Conservation (phyloP, 2,797 vertebrate genomes). For the Pipistrellus kuhlii region DNA sequence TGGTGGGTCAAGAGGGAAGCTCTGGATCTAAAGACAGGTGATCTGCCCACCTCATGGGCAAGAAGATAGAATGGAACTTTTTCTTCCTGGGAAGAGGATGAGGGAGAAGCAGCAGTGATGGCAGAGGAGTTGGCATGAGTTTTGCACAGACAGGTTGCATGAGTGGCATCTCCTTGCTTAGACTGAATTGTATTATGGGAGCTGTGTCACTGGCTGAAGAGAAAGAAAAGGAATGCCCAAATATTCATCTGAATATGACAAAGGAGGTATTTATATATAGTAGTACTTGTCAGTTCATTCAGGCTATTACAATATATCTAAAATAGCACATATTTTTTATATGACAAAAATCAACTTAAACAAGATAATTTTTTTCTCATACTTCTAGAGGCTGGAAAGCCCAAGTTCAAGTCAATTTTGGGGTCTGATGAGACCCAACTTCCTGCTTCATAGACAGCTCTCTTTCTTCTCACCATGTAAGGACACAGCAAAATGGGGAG, state of each 20-base stretch:
- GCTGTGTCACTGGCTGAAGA: background rate
- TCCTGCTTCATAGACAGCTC: background rate
- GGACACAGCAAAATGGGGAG: background rate
- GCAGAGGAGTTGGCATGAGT: background rate
- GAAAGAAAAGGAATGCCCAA: background rate
- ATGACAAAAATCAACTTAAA: background rate
- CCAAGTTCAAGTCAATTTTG: background rate
- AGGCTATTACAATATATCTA: background rate
- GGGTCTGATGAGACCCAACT: background rate
- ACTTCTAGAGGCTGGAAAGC: background rate
- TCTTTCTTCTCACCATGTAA: background rate
- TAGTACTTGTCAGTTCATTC: background rate
- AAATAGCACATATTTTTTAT: background rate
- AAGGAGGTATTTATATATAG: background rate
- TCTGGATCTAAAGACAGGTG: background rate
- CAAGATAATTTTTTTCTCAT: background rate
- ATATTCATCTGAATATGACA: background rate
- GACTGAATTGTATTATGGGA: background rate
- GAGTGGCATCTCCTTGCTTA: background rate
- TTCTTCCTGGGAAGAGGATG: background rate
- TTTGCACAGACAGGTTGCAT: background rate
- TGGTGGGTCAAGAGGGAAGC: background rate
- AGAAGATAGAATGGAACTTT: background rate
- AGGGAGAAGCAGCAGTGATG: background rate
- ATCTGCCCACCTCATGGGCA: background rate